Evolutionary conservation across 2,888 invertebrate species (phyloP), one percentile per base, ranked within the genome.

Genomic region (Dilophus febrilis): DNA sequence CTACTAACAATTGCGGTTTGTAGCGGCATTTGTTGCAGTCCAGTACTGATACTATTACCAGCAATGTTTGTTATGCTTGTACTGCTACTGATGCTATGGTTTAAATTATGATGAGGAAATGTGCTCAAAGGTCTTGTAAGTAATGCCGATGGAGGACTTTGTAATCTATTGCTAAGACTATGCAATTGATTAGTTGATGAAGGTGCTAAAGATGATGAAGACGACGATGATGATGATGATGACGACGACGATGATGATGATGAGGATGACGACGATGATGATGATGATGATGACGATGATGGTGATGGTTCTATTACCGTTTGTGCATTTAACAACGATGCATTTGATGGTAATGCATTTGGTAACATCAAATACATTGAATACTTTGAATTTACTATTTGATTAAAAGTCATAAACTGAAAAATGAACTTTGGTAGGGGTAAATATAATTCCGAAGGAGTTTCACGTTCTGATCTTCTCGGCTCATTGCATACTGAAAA

Each of bases 341-440:
- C 6, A 11, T 35, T 35, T 35, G 35, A 14, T 27, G 26, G 26
- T 16, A 22, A 6, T 3, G 35, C 26, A 27, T 27, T 27, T 27
- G 11, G 11, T 27, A n/a, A n/a, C n/a, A n/a, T n/a, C n/a, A n/a
- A n/a, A n/a, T n/a, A n/a, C n/a, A n/a, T n/a, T n/a, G n/a, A n/a
- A n/a, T n/a, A n/a, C n/a, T n/a, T n/a, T n/a, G n/a, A n/a, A n/a
- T n/a, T n/a, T n/a, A n/a, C n/a, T n/a, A n/a, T n/a, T n/a, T n/a
- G n/a, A n/a, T n/a, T n/a, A n/a, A n/a, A n/a, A n/a, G n/a, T n/a
- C n/a, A n/a, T n/a, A n/a, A n/a, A n/a, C n/a, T n/a, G n/a, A n/a
- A n/a, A 52, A 80, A 69, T 55, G 74, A 91, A 91, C 63, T 83
- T 79, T 31, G 91, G 91, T 50, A 91, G 64, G 17, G 91, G 90